Evolutionary conservation across 2,888 invertebrate genomes (phyloP).

Genomic region (Lomographa bimaculata): DNA sequence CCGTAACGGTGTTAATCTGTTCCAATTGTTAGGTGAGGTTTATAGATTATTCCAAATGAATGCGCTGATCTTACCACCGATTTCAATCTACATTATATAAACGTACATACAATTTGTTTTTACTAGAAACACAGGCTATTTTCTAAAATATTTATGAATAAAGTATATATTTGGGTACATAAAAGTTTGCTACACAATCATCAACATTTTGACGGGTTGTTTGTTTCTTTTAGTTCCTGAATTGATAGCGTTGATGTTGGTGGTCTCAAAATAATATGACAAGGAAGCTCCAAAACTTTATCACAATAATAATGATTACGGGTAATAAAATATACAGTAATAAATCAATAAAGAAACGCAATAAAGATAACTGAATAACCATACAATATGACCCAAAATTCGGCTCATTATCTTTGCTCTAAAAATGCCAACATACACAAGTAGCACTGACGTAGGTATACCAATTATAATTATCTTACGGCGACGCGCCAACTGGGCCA

Average conservation of each 20-base stretch:
- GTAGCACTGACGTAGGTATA: constrained; percentile 3
- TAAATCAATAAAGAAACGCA: constrained; percentile 1
- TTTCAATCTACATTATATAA: background rate
- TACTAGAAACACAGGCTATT: no score
- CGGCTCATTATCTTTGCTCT: constrained; percentile 5
- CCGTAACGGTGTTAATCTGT: constrained; percentile 35
- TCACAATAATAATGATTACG: background rate
- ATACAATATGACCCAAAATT: background rate
- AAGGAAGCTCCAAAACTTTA: background rate
- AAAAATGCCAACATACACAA: constrained; percentile 2
- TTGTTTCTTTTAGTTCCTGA: no score
- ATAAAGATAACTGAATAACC: background rate
- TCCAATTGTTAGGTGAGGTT: constrained; percentile 14
- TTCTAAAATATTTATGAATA: no score
- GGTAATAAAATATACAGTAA: background rate
- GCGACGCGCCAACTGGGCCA: constrained; percentile 27
- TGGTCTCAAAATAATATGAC: background rate
- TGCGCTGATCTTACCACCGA: constrained; percentile 1
- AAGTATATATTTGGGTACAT: no score
- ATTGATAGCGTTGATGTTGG: background rate
- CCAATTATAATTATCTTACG: constrained; percentile 24
- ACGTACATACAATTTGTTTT: no score
- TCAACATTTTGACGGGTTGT: no score
- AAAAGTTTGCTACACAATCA: no score
- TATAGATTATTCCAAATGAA: constrained; percentile 17